phyloP scores from a whole-genome alignment of 92 coral and sea anemone species.

The Phenganax marumi region DNA sequence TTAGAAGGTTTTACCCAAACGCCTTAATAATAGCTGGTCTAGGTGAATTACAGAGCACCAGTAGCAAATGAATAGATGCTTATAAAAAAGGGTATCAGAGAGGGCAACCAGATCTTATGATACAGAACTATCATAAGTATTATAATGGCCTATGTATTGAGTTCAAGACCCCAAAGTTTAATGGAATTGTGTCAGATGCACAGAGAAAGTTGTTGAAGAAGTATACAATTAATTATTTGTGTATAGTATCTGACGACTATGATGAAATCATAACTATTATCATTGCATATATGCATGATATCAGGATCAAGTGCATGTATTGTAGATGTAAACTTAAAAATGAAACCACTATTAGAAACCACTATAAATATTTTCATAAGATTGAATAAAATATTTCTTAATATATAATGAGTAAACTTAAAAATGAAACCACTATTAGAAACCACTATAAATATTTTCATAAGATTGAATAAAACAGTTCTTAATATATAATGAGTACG shows the following conservation, averaged over 20 bases:
- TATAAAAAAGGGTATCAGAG: conserved; percentile 35
- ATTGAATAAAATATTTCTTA: neutral
- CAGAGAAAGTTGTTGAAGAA: conserved; percentile 22
- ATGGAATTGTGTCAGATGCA: conserved; percentile 3
- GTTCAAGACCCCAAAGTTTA: conserved; percentile 30
- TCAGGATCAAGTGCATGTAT: neutral
- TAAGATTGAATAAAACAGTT: neutral
- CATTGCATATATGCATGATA: neutral
- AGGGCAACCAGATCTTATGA: conserved; percentile 38
- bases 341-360: neutral
- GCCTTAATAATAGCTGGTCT: conserved; percentile 26
- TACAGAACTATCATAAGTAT: neutral
- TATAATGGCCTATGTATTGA: conserved; percentile 33
- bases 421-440: neutral
- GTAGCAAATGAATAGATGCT: neutral
- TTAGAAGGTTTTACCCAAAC: conserved; percentile 17
- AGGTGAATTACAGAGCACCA: conserved; percentile 38
- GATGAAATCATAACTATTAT: neutral
- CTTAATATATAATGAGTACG: neutral
- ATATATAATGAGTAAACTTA: neutral
- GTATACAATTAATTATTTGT: conserved; percentile 10
- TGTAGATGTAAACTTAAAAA: neutral
- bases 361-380: neutral
- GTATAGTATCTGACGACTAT: conserved; percentile 22
- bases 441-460: neutral